Conservation (phyloP, 2,888 invertebrate species). For the Tipula unca region DNA sequence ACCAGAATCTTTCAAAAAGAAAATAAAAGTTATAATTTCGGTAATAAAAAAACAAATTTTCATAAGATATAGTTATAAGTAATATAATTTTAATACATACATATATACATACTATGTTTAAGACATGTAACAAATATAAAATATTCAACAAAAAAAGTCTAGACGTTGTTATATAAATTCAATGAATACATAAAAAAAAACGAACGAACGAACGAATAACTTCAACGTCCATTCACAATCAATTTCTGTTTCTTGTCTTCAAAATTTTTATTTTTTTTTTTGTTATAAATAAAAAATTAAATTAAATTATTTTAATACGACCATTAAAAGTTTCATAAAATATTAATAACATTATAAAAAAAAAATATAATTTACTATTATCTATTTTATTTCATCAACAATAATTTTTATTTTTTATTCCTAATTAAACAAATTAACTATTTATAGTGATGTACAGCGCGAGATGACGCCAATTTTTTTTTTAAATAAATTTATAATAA, state of each 20-base stretch:
- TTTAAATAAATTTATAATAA: background rate
- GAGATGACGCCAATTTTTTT: background rate
- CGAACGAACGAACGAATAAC: background rate
- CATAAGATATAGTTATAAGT: background rate
- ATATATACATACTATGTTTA: background rate
- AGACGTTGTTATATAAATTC: background rate
- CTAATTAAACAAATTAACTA: background rate
- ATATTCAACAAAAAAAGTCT: background rate
- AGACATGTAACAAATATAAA: background rate
- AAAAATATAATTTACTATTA: background rate
- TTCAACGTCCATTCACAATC: background rate
- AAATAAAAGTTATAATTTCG: no score
- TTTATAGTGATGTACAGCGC: background rate
- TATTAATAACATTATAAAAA: background rate
- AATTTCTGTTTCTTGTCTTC: background rate
- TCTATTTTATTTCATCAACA: background rate
- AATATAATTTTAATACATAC: background rate
- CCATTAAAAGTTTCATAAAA: background rate
- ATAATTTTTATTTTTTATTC: background rate
- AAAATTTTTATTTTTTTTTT: background rate
- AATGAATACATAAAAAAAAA: background rate
- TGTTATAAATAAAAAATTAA: background rate
- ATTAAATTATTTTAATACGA: background rate
- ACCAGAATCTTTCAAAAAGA: no score
- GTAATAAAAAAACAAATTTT: background rate